These are phyloP conservation scores for Aepyceros melampus DNA, from an alignment of 2,113 vertebrate genomes.

Conservation along the genomic window DNA sequence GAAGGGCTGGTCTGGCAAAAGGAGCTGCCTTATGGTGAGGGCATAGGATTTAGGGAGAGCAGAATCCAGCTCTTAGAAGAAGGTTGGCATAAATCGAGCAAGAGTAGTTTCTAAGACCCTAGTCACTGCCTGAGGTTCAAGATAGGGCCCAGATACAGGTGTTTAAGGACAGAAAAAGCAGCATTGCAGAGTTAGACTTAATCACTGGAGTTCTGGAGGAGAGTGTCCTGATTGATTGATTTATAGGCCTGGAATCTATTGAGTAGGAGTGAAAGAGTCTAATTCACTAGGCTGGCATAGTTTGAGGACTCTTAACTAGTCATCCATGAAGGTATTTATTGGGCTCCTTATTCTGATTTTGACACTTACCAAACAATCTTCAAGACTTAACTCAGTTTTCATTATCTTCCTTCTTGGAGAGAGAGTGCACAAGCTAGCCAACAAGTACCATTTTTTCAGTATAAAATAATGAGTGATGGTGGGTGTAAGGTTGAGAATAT, in stretches of 20 bases:
- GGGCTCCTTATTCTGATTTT: constrained; percentile 28
- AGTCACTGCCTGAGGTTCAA: background rate
- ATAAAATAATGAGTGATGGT: background rate
- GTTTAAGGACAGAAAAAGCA: background rate
- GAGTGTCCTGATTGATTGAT: background rate
- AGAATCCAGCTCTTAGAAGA: background rate
- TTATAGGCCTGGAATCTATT: background rate
- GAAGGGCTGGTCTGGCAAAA: background rate
- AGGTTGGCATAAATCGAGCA: background rate
- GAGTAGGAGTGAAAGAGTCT: background rate
- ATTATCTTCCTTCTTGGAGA: background rate
- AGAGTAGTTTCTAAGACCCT: background rate
- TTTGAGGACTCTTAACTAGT: background rate
- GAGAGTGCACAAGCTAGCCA: background rate
- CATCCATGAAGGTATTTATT: background rate
- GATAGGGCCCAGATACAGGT: background rate
- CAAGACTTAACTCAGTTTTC: background rate
- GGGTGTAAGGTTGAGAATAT: background rate
- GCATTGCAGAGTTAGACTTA: background rate
- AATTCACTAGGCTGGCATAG: background rate
- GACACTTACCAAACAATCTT: background rate
- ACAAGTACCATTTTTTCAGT: background rate
- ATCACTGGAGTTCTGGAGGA: background rate
- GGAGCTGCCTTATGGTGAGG: background rate
- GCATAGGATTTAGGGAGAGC: background rate